Evolutionary conservation across 2,888 invertebrate genomes (phyloP), one percentile per base, ranked within the genome.

Genomic region (Netelia inedita): DNA sequence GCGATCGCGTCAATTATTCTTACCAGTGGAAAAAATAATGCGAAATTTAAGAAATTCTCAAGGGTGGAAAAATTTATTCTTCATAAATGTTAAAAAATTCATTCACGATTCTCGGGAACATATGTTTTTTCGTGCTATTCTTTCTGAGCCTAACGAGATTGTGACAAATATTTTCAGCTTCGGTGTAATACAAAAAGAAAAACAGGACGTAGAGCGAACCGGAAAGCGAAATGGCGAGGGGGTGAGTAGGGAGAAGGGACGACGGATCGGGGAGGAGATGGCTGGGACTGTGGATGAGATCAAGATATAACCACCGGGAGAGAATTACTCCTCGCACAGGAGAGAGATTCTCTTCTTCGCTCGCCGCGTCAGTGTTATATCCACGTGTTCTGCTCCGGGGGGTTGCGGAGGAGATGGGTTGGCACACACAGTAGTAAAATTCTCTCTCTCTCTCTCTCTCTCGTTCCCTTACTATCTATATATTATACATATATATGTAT

Each of bases 271-370:
- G 57, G 76, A 57, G 83, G 57, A 23, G 73, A 69, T 65, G 85
- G 84, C 86, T 83, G 87, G 71, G 85, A 89, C 73, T 19, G 68
- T 74, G 82, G 76, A 85, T 81, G 88, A 91, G 91, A 92, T 92
- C 91, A 91, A 93, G 91, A 92, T 92, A 92, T 91, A 92, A 92
- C 92, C 91, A 89, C 89, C 35, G 35, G 88, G 87, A 89, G 90
- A 91, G 90, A 92, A 91, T 92, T 91, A 91, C 91, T 91, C 14
- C 86, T 88, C 88, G 89, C 88, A 89, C 89, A 88, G 72, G 6
- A 28, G 71, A 23, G 6, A 28, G 71, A 23, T 6, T 74, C 61
- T 66, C 63, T 19, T 63, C n/a, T 65, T 55, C 53, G 79, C 63
- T 57, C 74, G 74, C 74, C 78, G 86, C 89, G 89, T 89, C 21